Evolutionary conservation across 2,888 invertebrate genomes (phyloP), one percentile per base, ranked within the genome.

Genomic region (Leistus spinibarbis): DNA sequence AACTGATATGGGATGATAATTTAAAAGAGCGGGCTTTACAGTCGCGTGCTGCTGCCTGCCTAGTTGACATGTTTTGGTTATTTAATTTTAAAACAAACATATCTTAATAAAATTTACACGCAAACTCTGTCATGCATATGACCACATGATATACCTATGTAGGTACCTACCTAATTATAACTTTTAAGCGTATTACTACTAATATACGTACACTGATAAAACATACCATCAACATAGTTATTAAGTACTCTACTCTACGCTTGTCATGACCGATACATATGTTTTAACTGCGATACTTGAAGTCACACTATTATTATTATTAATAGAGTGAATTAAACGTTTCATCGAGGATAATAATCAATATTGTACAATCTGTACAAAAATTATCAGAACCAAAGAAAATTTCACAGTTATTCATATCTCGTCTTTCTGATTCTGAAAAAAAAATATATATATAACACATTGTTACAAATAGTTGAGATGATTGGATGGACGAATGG

Each of bases 71-170:
- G 66, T 66, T 53, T 60, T 20, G 16, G 66, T 66, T 66, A 53
- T 19, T 66, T 66, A 66, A 66, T 27, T 66, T 66, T 66, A 10
- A 10, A 17, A 66, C 66, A 17, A 66, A 66, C 66, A 27, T 66
- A 66, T 66, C 66, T 66, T 40, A 66, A 66, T 66, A 66, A 66
- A 66, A 53, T 40, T 22, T 53, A 20, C 66, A 66, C 66, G 66
- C 66, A 66, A 66, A 16, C 16, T 27, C 66, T 66, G 53, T 27
- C 66, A 66, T 66, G 53, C 17, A 20, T 22, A 20, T 20, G 3
- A 22, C 63, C 22, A 5, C 10, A 20, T 63, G 7, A 40, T 40
- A 40, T 40, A 40, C 40, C n/a, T n/a, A n/a, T n/a, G n/a, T n/a
- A n/a, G n/a, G n/a, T n/a, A n/a, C n/a, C n/a, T n/a, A n/a, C n/a